Evolutionary conservation across 2,888 invertebrate genomes (phyloP).

Genomic region (Amphimallon solstitiale): DNA sequence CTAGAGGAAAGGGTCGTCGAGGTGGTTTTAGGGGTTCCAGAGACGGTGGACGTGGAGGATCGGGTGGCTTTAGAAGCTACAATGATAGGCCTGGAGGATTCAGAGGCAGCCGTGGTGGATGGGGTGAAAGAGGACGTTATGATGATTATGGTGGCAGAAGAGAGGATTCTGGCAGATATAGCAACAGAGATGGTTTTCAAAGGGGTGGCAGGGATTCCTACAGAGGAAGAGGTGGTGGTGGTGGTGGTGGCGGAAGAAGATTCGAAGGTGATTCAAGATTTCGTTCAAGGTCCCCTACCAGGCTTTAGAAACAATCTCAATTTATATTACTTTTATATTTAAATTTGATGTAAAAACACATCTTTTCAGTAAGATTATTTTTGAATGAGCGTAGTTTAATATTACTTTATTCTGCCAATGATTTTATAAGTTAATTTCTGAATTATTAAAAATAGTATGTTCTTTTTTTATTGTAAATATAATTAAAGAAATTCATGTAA

Average conservation of each 20-base stretch:
- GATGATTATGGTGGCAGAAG: conserved; percentile 58
- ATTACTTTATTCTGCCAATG: too few species aligned
- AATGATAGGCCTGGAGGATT: conserved; percentile 58
- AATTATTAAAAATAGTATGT: too few species aligned
- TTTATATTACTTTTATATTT: conserved; percentile 9
- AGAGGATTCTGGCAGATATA: conserved; percentile 46
- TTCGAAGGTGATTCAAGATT: conserved; percentile 51
- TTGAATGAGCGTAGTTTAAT: too few species aligned
- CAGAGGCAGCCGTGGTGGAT: conserved; percentile 63
- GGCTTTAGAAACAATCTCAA: conserved; percentile 25
- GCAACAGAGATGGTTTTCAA: conserved; percentile 52
- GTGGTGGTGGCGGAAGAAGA: conserved; percentile 48
- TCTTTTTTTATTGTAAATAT: too few species aligned
- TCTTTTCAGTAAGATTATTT: too few species aligned
- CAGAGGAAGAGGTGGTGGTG: conserved; percentile 44
- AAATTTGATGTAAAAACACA: neutral
- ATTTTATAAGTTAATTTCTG: too few species aligned
- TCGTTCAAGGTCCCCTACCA: conserved; percentile 54
- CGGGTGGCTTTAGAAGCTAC: conserved; percentile 61
- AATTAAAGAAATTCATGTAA: too few species aligned
- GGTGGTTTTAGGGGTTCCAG: conserved; percentile 70
- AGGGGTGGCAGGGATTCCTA: conserved; percentile 61
- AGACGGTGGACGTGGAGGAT: conserved; percentile 66
- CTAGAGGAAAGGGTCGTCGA: conserved; percentile 80
- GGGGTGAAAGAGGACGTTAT: conserved; percentile 48